Percentiles rank a stretch among this genome's conserved stretches.
Conservation (phyloP, 2,797 vertebrate genomes). For the Chrosomus eos region DNA sequence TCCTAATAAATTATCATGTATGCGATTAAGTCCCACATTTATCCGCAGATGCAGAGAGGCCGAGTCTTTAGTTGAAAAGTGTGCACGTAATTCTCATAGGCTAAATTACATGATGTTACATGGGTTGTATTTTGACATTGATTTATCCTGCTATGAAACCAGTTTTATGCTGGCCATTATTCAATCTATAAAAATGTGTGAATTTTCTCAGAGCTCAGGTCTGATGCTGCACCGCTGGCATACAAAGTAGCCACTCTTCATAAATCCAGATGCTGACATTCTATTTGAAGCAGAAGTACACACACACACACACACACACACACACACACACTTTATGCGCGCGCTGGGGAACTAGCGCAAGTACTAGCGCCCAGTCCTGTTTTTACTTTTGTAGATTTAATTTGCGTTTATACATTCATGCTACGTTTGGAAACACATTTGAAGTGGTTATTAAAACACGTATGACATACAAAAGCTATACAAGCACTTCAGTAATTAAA, state of each 20-base stretch:
- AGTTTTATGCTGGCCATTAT: constrained; percentile 79
- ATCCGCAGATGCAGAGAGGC: constrained; percentile 65
- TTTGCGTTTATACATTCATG: constrained; percentile 15
- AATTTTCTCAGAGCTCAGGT: constrained; percentile 53
- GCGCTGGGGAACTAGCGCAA: no score
- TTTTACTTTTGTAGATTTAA: no score
- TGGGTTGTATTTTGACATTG: constrained; percentile 74
- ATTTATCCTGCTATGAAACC: constrained; percentile 79
- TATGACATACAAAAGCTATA: constrained; percentile 91
- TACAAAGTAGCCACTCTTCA: constrained; percentile 63
- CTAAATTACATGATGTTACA: constrained; percentile 69
- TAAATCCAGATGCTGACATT: constrained; percentile 59
- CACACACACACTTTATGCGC: constrained; percentile 5
- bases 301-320: no score
- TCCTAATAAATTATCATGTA: constrained; percentile 83
- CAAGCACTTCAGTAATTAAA: constrained; percentile 87
- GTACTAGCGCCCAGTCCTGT: no score
- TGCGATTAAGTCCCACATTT: constrained; percentile 79
- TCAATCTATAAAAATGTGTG: constrained; percentile 65
- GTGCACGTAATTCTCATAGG: constrained; percentile 72
- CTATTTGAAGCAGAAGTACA: constrained; percentile 50
- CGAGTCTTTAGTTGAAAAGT: constrained; percentile 58
- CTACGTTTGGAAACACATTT: constrained; percentile 81
- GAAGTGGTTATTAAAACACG: constrained; percentile 88
- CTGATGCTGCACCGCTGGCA: constrained; percentile 51